Evolutionary conservation across 2,888 invertebrate species (phyloP).

Genomic region (Eretmocerus hayati): DNA sequence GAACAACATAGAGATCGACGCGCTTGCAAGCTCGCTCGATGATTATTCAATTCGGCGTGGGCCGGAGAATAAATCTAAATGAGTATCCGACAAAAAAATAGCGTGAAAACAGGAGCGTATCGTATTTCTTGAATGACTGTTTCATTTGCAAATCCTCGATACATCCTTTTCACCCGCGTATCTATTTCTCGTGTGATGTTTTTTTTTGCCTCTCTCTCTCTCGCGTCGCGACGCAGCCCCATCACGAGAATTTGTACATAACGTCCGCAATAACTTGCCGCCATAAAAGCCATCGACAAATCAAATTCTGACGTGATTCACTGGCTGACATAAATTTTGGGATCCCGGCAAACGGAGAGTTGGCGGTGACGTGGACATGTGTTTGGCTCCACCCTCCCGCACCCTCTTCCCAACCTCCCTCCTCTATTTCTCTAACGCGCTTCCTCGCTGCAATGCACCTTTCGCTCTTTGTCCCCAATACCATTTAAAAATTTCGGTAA

Average conservation of each 20-base stretch:
- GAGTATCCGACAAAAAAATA: constrained; percentile 7
- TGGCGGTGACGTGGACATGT: constrained; percentile 46
- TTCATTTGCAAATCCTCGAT: constrained; percentile 16
- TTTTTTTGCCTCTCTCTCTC: constrained; percentile 4
- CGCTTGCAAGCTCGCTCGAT: constrained; percentile 3
- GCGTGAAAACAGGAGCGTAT: constrained; percentile 8
- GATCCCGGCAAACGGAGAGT: constrained; percentile 37
- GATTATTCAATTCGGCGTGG: constrained; percentile 12
- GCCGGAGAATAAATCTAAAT: constrained; percentile 16
- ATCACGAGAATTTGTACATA: constrained; percentile 41
- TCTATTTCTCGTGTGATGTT: constrained; percentile 5
- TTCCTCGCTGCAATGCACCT: too few relatives aligned
- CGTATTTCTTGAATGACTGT: constrained; percentile 17
- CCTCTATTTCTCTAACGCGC: constrained; percentile 5
- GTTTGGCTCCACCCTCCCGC: constrained; percentile 33
- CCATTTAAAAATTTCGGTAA: too few relatives aligned
- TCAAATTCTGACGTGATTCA: constrained; percentile 48
- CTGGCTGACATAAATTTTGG: constrained; percentile 45
- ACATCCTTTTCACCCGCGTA: constrained; percentile 4
- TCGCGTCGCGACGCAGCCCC: constrained; percentile 24
- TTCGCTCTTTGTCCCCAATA: too few relatives aligned
- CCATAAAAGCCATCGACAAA: constrained; percentile 48
- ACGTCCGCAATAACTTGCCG: constrained; percentile 47
- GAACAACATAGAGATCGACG: not conserved
- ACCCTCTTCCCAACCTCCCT: constrained; percentile 1